phyloP scores from a whole-genome alignment of 2,888 invertebrate genomes.

The Leptinotarsa juncta region DNA sequence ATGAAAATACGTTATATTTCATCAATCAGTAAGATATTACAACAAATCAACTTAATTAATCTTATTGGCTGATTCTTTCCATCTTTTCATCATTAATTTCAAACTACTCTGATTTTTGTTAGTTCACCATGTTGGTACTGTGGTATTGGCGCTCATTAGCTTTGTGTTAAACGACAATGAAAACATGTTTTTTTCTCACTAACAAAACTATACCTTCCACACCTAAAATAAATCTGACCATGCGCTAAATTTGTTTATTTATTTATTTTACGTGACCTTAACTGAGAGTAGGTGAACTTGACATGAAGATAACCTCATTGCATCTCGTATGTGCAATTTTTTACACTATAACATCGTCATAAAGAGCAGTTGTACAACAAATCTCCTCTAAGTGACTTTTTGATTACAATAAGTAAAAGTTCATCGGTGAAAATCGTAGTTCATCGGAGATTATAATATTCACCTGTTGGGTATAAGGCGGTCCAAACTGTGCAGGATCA shows the following conservation, averaged over 20 bases:
- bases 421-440: slow-evolving; percentile 23
- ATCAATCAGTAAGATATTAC: too few species aligned
- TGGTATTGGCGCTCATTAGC: background rate
- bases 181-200: background rate
- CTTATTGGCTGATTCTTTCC: too few species aligned
- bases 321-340: slow-evolving; percentile 21
- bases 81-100: too few species aligned
- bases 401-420: slow-evolving; percentile 20
- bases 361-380: slow-evolving; percentile 15
- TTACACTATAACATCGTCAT: background rate
- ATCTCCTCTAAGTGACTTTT: slow-evolving; percentile 19
- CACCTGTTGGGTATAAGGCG: slow-evolving; percentile 23
- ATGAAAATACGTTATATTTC: too few species aligned
- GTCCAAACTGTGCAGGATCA: slow-evolving; percentile 20
- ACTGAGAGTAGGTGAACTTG: slow-evolving; percentile 29
- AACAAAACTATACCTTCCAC: background rate
- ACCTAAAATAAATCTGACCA: slow-evolving; percentile 22
- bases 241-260: slow-evolving; percentile 30
- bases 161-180: background rate
- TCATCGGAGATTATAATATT: slow-evolving; percentile 15
- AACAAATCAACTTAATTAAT: too few species aligned
- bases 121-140: background rate
- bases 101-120: background rate
- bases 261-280: slow-evolving; percentile 23
- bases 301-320: slow-evolving; percentile 27